Evolutionary conservation across 92 coral and sea anemone genomes (phyloP).

Genomic region (Parazoanthus darwini): DNA sequence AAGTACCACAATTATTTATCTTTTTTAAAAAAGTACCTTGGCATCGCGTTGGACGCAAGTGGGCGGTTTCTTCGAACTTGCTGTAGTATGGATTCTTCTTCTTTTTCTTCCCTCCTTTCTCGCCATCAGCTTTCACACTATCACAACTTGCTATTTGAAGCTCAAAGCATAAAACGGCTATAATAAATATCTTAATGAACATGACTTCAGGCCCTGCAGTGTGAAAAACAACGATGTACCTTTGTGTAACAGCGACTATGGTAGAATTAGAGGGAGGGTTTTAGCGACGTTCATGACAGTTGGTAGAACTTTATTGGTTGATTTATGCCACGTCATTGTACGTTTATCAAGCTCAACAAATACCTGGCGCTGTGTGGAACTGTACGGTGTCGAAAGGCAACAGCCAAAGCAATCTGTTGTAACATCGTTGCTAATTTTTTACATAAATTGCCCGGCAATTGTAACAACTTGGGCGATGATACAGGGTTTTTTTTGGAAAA

Average conservation of each 20-base stretch:
- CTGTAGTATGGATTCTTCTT: slow-evolving; percentile 81
- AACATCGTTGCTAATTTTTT: no score
- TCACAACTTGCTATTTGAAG: background rate
- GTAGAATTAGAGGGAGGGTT: background rate
- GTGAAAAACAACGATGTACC: background rate
- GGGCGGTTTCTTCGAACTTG: slow-evolving; percentile 79
- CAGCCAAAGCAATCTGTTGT: no score
- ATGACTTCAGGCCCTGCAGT: background rate
- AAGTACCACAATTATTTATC: background rate
- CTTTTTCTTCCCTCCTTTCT: slow-evolving; percentile 41
- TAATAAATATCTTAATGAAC: background rate
- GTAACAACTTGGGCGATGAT: no score
- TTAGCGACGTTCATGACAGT: slow-evolving; percentile 8
- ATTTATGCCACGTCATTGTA: slow-evolving; percentile 4
- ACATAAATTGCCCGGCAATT: no score
- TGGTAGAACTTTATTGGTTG: slow-evolving; percentile 9
- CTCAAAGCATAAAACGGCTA: background rate
- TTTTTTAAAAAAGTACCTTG: slow-evolving; percentile 62
- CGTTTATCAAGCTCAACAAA: background rate
- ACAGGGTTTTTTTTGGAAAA: no score
- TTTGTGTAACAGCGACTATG: background rate
- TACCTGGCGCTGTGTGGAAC: background rate
- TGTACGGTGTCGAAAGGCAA: no score
- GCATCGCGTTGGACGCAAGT: slow-evolving; percentile 84
- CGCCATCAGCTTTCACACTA: background rate